phyloP scores from a whole-genome alignment of 2,888 invertebrate species.

The Drosophila atripex region DNA sequence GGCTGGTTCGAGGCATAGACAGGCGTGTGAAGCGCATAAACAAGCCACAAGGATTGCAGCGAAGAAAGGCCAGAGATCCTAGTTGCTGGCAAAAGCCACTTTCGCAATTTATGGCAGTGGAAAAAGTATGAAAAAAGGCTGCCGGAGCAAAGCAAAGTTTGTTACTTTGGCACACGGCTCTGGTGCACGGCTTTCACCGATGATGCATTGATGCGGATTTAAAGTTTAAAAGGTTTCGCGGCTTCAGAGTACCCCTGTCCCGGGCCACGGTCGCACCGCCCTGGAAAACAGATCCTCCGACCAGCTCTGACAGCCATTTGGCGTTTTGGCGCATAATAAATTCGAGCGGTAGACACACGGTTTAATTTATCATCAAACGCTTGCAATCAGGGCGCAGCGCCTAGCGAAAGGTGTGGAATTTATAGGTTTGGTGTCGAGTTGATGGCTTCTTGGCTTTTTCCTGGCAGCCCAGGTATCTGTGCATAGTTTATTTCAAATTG shows the following conservation, averaged over 20 bases:
- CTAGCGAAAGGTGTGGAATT: conserved; percentile 64
- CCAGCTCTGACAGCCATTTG: conserved; percentile 71
- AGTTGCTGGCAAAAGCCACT: conserved; percentile 65
- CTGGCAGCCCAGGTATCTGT: conserved; percentile 33
- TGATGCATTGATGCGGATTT: conserved; percentile 77
- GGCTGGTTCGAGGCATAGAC: conserved; percentile 45
- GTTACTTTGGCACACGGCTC: conserved; percentile 52
- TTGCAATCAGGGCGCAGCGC: conserved; percentile 59
- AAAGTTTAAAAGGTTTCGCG: conserved; percentile 78
- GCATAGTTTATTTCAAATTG: conserved; percentile 49
- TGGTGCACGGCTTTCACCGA: conserved; percentile 53
- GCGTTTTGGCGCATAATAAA: conserved; percentile 78
- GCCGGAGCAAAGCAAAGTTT: conserved; percentile 55
- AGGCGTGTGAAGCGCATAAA: conserved; percentile 75
- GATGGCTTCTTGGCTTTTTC: conserved; percentile 26
- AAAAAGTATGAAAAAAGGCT: conserved; percentile 13
- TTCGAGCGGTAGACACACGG: conserved; percentile 72
- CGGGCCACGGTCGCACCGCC: neutral
- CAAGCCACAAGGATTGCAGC: conserved; percentile 57
- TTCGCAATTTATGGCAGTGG: conserved; percentile 70
- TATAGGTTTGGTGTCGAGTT: conserved; percentile 54
- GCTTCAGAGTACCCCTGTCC: conserved; percentile 34
- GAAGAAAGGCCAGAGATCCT: conserved; percentile 38
- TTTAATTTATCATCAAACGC: conserved; percentile 77
- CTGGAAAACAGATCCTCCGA: conserved; percentile 28